Conservation (phyloP, 2,888 invertebrate genomes). For the Ypsolopha scabrella region DNA sequence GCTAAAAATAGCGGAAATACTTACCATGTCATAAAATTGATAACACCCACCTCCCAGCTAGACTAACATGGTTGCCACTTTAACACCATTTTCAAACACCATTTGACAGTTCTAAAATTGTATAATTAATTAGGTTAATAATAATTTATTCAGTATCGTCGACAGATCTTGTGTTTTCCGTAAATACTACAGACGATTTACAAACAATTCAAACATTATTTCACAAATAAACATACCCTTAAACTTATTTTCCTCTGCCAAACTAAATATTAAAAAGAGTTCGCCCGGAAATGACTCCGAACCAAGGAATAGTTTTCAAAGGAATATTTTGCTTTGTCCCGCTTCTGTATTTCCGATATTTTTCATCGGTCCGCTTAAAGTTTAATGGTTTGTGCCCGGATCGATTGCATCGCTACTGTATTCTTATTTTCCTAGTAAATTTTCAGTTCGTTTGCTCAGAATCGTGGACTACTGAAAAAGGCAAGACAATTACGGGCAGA, state of each 20-base stretch:
- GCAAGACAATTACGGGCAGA: background rate
- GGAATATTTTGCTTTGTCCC: constrained; percentile 48
- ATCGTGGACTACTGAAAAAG: constrained; percentile 9
- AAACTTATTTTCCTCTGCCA: background rate
- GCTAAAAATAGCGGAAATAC: too few species aligned
- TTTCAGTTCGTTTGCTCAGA: constrained; percentile 32
- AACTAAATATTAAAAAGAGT: background rate
- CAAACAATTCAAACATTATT: background rate
- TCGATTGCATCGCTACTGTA: constrained; percentile 48
- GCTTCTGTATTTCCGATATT: constrained; percentile 40
- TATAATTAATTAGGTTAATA: too few species aligned
- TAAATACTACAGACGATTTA: too few species aligned
- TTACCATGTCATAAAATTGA: too few species aligned
- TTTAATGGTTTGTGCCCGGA: constrained; percentile 48
- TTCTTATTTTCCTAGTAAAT: constrained; percentile 49
- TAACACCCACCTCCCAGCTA: too few species aligned
- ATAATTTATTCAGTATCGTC: too few species aligned
- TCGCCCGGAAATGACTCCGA: constrained; percentile 6
- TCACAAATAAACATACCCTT: background rate
- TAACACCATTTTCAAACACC: too few species aligned
- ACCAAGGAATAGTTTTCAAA: constrained; percentile 39
- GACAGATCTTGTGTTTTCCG: too few species aligned
- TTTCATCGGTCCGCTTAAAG: constrained; percentile 42
- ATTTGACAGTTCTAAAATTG: too few species aligned
- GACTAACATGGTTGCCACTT: too few species aligned